Evolutionary conservation across 2,888 invertebrate genomes (phyloP).

Genomic region (Epistrophe eligans): DNA sequence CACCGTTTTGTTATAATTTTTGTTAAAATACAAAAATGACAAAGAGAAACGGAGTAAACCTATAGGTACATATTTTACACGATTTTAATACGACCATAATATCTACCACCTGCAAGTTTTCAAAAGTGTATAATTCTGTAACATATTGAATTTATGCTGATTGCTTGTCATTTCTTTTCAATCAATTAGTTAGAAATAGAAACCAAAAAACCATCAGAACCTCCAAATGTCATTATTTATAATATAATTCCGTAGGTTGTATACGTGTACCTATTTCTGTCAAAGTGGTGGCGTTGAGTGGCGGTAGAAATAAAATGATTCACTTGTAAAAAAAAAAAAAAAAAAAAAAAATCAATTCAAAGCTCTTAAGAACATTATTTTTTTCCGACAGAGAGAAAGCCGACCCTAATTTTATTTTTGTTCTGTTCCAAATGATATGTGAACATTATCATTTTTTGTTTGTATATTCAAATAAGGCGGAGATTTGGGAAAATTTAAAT

Average conservation of each 20-base stretch:
- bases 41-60: not conserved
- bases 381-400: slow-evolving; percentile 21
- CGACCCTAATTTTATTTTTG: not conserved
- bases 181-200: slow-evolving; percentile 8
- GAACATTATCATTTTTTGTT: slow-evolving; percentile 17
- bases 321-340: not conserved
- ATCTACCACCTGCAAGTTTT: slow-evolving; percentile 3
- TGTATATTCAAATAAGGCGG: slow-evolving; percentile 1
- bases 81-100: slow-evolving; percentile 3
- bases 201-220: not conserved
- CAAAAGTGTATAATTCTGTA: not conserved
- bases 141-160: not conserved
- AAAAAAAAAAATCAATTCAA: not conserved
- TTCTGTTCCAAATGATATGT: slow-evolving; percentile 2
- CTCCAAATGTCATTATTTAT: slow-evolving; percentile 21
- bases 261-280: too few species aligned
- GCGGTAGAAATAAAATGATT: not conserved
- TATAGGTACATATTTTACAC: not conserved
- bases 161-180: not conserved
- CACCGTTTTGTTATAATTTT: not conserved
- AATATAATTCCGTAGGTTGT: not conserved
- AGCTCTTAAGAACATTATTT: slow-evolving; percentile 18
- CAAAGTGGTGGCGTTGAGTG: not conserved
- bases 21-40: not conserved
- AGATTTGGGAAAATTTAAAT: not conserved